These are phyloP conservation scores for Coremacera marginata DNA, from an alignment of 2,888 invertebrate genomes.

Conservation along the genomic window DNA sequence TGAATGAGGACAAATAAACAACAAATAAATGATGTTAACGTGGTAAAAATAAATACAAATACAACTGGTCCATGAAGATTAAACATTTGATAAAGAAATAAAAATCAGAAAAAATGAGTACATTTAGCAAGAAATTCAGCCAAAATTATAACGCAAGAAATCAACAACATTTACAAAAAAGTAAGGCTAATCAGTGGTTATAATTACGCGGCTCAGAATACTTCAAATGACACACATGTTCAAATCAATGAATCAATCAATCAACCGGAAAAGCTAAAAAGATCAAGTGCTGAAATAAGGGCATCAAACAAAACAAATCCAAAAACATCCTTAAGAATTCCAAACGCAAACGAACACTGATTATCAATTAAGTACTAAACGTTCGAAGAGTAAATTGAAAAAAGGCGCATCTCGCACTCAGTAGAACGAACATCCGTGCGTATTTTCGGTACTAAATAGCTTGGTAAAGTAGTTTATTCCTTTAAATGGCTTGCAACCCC, in stretches of 20 bases:
- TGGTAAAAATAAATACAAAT: neutral
- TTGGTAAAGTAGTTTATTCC: neutral
- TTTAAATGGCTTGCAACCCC: conserved; percentile 15
- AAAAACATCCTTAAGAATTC: conserved; percentile 38
- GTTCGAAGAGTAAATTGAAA: neutral
- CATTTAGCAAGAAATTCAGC: conserved; percentile 30
- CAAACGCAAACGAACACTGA: conserved; percentile 36
- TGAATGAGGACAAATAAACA: neutral
- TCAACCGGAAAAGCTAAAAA: conserved; percentile 14
- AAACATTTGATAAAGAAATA: neutral
- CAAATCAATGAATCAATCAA: conserved; percentile 30
- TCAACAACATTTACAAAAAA: conserved; percentile 38
- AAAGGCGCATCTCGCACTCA: conserved; percentile 6
- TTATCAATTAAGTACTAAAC: conserved; percentile 30
- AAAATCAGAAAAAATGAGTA: conserved; percentile 8
- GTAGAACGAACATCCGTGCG: conserved; percentile 17
- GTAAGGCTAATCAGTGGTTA: conserved; percentile 56
- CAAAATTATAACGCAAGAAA: conserved; percentile 35
- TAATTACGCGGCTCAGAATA: conserved; percentile 49
- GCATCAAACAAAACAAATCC: conserved; percentile 7
- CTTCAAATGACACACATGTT: conserved; percentile 59
- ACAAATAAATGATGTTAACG: neutral
- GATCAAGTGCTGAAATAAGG: conserved; percentile 16
- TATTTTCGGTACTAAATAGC: neutral
- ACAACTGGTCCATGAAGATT: neutral